Evolutionary conservation across 2,888 invertebrate species (phyloP).

Genomic region (Tetrapedia diversipes): DNA sequence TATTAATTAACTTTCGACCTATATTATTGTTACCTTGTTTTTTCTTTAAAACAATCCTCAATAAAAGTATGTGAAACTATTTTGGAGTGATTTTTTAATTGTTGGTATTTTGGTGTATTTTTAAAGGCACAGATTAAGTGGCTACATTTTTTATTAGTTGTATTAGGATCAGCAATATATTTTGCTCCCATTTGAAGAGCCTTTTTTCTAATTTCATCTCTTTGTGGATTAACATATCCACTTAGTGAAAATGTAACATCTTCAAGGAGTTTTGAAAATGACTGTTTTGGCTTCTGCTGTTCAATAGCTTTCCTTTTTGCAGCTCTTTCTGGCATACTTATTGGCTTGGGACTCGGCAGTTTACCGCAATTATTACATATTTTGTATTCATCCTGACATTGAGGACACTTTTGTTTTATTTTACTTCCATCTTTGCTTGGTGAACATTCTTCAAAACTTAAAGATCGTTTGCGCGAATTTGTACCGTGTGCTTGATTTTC

Average conservation of each 20-base stretch:
- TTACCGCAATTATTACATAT: constrained; percentile 73
- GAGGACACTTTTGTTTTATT: constrained; percentile 63
- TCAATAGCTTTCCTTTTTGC: constrained; percentile 46
- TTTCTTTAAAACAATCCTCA: constrained; percentile 77
- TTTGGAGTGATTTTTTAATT: constrained; percentile 75
- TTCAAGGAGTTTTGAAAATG: constrained; percentile 75
- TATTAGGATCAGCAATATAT: constrained; percentile 78
- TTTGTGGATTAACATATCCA: constrained; percentile 80
- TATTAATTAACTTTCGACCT: background rate
- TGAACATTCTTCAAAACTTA: constrained; percentile 28
- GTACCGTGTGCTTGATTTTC: background rate
- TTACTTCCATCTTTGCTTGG: constrained; percentile 13
- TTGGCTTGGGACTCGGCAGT: constrained; percentile 57
- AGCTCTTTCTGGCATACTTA: background rate
- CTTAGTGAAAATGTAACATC: constrained; percentile 77
- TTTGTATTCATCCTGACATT: constrained; percentile 66
- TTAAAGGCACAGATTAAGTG: constrained; percentile 80
- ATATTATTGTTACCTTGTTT: constrained; percentile 72
- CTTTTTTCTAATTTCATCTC: constrained; percentile 78
- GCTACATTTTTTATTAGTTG: constrained; percentile 76
- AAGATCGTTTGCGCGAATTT: constrained; percentile 60
- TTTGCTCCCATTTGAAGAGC: constrained; percentile 80
- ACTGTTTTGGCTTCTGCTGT: constrained; percentile 59
- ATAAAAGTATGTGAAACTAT: constrained; percentile 78
- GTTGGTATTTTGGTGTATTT: constrained; percentile 80